Evolutionary conservation across 2,888 invertebrate genomes (phyloP).

Genomic region (Lasioglossum malachurum): DNA sequence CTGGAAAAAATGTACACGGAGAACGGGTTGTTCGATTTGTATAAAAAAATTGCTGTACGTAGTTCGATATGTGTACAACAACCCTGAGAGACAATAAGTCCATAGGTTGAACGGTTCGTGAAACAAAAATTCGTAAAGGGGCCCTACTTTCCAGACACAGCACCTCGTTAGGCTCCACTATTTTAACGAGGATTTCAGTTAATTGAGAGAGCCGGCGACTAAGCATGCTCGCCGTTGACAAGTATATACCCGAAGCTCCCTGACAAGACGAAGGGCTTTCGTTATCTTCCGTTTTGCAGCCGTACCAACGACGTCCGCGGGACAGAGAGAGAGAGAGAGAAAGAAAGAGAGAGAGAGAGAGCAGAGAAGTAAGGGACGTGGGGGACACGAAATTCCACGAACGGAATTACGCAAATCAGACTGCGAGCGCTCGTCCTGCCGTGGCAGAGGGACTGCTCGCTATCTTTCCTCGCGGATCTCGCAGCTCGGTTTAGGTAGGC

Average conservation of each 20-base stretch:
- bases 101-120: background rate
- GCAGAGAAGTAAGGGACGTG: background rate
- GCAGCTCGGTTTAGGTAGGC: conserved; percentile 54
- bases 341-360: background rate
- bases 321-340: background rate
- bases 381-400: conserved; percentile 68
- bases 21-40: too few species aligned
- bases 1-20: too few species aligned
- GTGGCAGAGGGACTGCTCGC: conserved; percentile 53
- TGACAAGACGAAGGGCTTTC: background rate
- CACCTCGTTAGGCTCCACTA: background rate
- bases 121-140: background rate
- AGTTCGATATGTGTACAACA: too few species aligned
- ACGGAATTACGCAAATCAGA: conserved; percentile 78
- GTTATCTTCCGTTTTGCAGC: conserved; percentile 11
- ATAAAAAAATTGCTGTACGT: too few species aligned
- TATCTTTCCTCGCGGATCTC: conserved; percentile 72
- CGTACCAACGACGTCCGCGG: background rate
- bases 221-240: conserved; percentile 58
- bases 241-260: conserved; percentile 44
- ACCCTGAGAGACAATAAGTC: background rate
- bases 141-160: too few species aligned
- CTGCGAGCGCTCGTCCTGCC: conserved; percentile 65
- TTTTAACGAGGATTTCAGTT: conserved; percentile 1
- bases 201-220: background rate